Evolutionary conservation across 2,113 vertebrate genomes (phyloP).

Genomic region (Lycaon pictus): DNA sequence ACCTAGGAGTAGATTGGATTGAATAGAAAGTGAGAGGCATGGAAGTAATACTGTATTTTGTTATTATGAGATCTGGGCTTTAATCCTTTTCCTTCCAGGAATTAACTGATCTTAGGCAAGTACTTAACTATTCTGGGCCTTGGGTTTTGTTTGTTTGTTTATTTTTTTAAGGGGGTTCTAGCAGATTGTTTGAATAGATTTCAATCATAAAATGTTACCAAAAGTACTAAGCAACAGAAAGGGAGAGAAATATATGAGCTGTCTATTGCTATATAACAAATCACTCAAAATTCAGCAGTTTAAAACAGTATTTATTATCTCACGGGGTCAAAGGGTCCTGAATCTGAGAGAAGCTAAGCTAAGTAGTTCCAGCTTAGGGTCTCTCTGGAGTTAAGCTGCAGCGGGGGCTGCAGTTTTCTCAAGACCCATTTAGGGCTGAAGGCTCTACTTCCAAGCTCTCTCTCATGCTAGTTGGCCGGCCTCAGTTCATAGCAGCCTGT

Average conservation of each 20-base stretch:
- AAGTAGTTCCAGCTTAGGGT: not conserved
- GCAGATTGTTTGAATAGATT: constrained; percentile 2
- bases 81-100: not conserved
- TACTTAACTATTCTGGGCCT: not conserved
- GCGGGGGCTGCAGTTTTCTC: not conserved
- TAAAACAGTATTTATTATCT: not conserved
- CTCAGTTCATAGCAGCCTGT: not conserved
- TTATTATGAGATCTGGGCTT: not conserved
- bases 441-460: not conserved
- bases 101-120: constrained; percentile 16
- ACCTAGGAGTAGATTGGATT: not conserved
- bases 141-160: not conserved
- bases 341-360: not conserved
- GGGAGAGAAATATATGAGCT: not conserved
- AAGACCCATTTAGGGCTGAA: not conserved
- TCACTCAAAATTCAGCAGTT: not conserved
- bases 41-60: not conserved
- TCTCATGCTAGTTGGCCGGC: not conserved
- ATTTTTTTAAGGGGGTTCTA: not conserved
- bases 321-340: not conserved
- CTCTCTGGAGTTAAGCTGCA: not conserved
- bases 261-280: constrained; percentile 20
- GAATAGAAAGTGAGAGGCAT: not conserved
- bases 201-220: not conserved
- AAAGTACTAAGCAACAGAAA: not conserved